Evolutionary conservation across 2,888 invertebrate species (phyloP).

Genomic region (Lepidochitona cinerea): DNA sequence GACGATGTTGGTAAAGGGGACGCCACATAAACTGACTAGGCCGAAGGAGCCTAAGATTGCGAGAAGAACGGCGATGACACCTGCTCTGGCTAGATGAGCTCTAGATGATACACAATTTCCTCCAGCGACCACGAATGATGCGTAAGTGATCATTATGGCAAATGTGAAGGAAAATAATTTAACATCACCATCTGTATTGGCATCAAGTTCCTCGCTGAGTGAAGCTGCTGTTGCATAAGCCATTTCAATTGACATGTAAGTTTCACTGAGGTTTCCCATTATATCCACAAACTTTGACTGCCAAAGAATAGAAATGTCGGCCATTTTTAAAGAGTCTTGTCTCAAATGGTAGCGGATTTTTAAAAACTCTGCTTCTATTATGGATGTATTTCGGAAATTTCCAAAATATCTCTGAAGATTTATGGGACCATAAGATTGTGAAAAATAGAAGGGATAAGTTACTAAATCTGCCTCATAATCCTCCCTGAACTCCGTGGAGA

Average conservation of each 20-base stretch:
- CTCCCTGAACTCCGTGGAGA: constrained; percentile 15
- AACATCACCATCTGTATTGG: constrained; percentile 6
- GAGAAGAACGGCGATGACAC: constrained; percentile 44
- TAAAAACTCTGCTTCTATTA: not conserved
- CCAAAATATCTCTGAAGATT: constrained; percentile 16
- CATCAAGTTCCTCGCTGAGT: not conserved
- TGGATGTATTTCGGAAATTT: not conserved
- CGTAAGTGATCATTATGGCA: constrained; percentile 21
- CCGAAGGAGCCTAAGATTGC: constrained; percentile 49
- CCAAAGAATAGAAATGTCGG: not conserved
- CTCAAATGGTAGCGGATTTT: not conserved
- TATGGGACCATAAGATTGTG: not conserved
- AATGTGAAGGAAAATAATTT: constrained; percentile 14
- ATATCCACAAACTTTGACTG: not conserved
- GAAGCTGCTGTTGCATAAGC: constrained; percentile 12
- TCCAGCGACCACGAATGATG: constrained; percentile 28
- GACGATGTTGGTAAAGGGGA: not conserved
- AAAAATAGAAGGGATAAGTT: constrained; percentile 17
- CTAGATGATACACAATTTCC: constrained; percentile 41
- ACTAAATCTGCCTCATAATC: constrained; percentile 8
- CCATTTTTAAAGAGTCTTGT: not conserved
- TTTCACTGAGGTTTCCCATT: not conserved
- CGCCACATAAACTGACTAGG: constrained; percentile 30
- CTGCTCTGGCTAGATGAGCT: constrained; percentile 36
- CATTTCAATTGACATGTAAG: not conserved